Evolutionary conservation across 2,113 vertebrate genomes (phyloP).

Genomic region (Nesogale talazaci): DNA sequence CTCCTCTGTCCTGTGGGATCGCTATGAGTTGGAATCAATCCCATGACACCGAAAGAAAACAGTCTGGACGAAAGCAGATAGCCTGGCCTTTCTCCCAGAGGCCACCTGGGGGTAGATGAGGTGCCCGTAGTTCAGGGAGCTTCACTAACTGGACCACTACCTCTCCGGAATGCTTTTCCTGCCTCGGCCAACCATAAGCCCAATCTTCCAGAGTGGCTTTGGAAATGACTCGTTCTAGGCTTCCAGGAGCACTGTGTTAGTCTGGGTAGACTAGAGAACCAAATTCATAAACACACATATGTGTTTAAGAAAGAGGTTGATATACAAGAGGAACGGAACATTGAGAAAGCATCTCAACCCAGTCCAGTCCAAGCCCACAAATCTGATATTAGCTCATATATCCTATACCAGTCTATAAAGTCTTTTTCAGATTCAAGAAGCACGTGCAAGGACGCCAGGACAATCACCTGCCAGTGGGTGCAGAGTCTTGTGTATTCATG

Average conservation of each 20-base stretch:
- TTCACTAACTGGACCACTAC: background rate
- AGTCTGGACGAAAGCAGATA: background rate
- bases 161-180: background rate
- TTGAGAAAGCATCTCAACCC: no score
- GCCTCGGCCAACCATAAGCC: background rate
- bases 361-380: no score
- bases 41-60: background rate
- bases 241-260: background rate
- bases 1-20: background rate
- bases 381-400: no score
- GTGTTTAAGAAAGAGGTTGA: no score
- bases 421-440: no score
- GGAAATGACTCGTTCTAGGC: conserved; percentile 1
- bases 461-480: no score
- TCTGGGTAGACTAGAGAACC: no score
- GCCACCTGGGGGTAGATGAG: background rate
- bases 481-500: no score
- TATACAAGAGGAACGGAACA: no score
- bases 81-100: background rate
- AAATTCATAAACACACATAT: no score
- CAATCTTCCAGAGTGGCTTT: background rate
- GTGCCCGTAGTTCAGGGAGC: background rate
- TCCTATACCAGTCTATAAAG: no score
- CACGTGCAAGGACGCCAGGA: no score
- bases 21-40: background rate